phyloP scores from a whole-genome alignment of 2,797 vertebrate species.

The Sciurus carolinensis region DNA sequence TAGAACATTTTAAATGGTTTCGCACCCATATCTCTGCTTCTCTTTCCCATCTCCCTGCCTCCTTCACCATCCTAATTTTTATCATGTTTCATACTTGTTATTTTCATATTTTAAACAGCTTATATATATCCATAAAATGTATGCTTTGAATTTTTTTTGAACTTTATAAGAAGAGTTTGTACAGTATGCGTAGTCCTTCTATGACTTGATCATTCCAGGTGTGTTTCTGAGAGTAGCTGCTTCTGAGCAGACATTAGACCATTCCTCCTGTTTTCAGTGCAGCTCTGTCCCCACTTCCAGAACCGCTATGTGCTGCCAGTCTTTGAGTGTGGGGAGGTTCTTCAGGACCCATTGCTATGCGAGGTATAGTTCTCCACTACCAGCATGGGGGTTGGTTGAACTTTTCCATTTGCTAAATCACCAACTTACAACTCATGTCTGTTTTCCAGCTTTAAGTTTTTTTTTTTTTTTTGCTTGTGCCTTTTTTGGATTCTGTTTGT shows the following conservation, averaged over 20 bases:
- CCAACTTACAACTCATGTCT: background rate
- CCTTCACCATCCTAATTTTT: background rate
- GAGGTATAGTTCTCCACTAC: background rate
- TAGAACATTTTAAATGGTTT: background rate
- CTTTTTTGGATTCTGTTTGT: conserved; percentile 31
- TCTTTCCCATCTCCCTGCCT: background rate
- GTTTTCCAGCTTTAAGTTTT: conserved; percentile 6
- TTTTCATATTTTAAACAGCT: background rate
- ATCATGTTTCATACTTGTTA: background rate
- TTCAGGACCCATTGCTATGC: background rate
- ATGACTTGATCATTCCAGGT: background rate
- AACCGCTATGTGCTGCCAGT: background rate
- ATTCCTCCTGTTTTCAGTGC: background rate
- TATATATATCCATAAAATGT: background rate
- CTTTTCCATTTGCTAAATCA: background rate
- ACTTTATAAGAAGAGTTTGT: background rate
- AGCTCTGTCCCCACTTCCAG: background rate
- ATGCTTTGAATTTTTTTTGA: background rate
- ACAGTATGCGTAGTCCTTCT: background rate
- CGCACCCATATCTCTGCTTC: background rate
- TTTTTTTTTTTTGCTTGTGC: conserved; percentile 24
- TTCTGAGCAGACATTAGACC: background rate
- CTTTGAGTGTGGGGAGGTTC: background rate
- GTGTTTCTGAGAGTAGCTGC: background rate
- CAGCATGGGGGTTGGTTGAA: background rate